Percentiles rank a stretch among this genome's conserved stretches.
These are phyloP conservation scores for Champsocephalus esox DNA, from an alignment of 2,797 vertebrate species.

Conservation along the genomic window DNA sequence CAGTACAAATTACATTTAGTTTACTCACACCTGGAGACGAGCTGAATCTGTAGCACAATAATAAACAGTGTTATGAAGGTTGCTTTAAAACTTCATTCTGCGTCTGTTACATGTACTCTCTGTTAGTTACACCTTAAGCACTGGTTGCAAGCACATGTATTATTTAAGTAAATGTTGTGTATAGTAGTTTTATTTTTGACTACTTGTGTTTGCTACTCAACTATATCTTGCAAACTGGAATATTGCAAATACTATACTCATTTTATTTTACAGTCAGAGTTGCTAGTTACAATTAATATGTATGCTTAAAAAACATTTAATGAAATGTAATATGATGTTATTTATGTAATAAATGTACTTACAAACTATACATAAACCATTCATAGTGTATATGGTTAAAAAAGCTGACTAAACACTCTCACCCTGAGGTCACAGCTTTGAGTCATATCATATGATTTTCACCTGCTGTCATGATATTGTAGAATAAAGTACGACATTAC, in stretches of 20 bases:
- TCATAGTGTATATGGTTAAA: too few species aligned
- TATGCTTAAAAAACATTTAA: background rate
- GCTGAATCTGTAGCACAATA: conserved; percentile 14
- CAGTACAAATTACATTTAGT: conserved; percentile 30
- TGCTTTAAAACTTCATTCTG: background rate
- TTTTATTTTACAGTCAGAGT: background rate
- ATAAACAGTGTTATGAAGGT: background rate
- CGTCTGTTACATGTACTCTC: background rate
- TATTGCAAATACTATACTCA: background rate
- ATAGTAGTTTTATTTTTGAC: background rate
- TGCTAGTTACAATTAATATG: background rate
- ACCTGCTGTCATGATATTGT: conserved; percentile 7
- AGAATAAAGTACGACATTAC: background rate
- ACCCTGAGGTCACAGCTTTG: background rate
- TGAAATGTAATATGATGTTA: background rate
- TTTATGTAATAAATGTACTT: background rate
- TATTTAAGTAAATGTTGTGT: background rate
- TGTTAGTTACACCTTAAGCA: background rate
- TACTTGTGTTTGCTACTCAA: background rate
- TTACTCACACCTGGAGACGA: background rate
- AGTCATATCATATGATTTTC: background rate
- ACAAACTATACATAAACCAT: background rate
- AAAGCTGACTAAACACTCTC: background rate
- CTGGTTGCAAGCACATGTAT: background rate
- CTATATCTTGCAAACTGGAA: background rate